Percentiles rank a stretch among this genome's conserved stretches.
Conservation (phyloP, 2,888 invertebrate species). For the Nephrotoma guestfalica region DNA sequence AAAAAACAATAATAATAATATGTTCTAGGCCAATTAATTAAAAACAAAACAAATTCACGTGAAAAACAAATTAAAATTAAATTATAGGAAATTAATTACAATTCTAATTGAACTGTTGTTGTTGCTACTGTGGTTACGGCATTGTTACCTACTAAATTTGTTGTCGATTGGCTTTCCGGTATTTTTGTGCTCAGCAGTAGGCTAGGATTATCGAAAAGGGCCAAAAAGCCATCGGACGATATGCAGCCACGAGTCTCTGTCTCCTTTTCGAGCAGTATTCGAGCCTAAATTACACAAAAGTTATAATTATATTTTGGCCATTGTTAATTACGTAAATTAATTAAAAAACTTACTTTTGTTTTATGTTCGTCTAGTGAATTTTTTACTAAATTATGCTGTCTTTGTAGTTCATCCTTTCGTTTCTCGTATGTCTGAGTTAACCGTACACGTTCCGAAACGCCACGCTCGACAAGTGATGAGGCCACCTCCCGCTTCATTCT, state of each 20-base stretch:
- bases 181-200: background rate
- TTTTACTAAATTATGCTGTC: constrained; percentile 63
- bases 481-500: constrained; percentile 34
- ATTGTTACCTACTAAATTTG: background rate
- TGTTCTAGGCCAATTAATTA: background rate
- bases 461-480: constrained; percentile 59
- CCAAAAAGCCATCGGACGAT: constrained; percentile 27
- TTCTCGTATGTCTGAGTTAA: constrained; percentile 63
- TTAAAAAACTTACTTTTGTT: constrained; percentile 35
- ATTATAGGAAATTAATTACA: background rate
- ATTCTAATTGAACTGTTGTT: constrained; percentile 1
- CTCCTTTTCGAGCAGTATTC: constrained; percentile 30
- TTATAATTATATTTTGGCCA: background rate
- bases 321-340: background rate
- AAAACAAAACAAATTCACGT: background rate
- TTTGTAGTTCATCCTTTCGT: constrained; percentile 58
- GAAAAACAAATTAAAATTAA: background rate
- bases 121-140: background rate
- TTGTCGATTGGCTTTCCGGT: background rate
- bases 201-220: constrained; percentile 23
- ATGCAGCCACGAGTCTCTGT: constrained; percentile 27
- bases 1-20: background rate
- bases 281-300: constrained; percentile 21
- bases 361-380: constrained; percentile 52
- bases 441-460: constrained; percentile 76